A percentile compares a stretch with the other conserved stretches of the same genome.
phyloP scores from a whole-genome alignment of 2,888 invertebrate genomes.

The Cephus spinipes region DNA sequence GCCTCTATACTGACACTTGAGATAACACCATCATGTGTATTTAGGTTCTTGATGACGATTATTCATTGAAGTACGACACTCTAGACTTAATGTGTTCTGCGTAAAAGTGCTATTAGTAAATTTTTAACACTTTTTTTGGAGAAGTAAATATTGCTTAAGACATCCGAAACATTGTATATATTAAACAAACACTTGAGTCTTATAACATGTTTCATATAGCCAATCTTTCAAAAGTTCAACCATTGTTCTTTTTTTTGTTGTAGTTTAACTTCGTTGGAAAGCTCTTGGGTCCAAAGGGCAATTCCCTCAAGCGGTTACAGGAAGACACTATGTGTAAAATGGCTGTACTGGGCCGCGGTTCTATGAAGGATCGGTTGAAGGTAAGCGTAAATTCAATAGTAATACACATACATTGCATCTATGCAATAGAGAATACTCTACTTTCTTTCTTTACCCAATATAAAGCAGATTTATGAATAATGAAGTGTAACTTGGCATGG shows the following conservation, averaged over 20 bases:
- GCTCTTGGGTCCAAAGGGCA: constrained; percentile 92
- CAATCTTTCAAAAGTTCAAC: constrained; percentile 19
- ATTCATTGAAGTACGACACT: too few relatives aligned
- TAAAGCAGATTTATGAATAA: constrained; percentile 10
- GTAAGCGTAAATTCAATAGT: constrained; percentile 62
- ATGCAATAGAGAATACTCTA: neutral
- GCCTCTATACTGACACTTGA: too few relatives aligned
- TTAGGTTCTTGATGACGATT: too few relatives aligned
- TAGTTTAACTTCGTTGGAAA: constrained; percentile 98
- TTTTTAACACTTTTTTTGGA: too few relatives aligned
- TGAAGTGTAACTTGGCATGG: neutral
- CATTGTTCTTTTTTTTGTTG: constrained; percentile 53
- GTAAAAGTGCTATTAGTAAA: too few relatives aligned
- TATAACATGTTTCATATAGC: too few relatives aligned
- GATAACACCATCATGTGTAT: too few relatives aligned
- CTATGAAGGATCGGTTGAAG: constrained; percentile 94
- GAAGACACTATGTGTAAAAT: constrained; percentile 97
- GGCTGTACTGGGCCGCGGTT: constrained; percentile 92
- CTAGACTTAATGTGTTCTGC: too few relatives aligned
- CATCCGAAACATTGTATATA: too few relatives aligned
- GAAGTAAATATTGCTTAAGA: too few relatives aligned
- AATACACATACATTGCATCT: neutral
- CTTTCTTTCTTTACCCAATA: constrained; percentile 15
- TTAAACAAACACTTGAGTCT: too few relatives aligned
- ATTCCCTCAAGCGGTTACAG: constrained; percentile 90